A percentile compares a stretch with the other conserved stretches of the same genome.
These are phyloP conservation scores for Kuschelorhynchus macadamiae DNA, from an alignment of 2,888 invertebrate genomes.

Conservation along the genomic window DNA sequence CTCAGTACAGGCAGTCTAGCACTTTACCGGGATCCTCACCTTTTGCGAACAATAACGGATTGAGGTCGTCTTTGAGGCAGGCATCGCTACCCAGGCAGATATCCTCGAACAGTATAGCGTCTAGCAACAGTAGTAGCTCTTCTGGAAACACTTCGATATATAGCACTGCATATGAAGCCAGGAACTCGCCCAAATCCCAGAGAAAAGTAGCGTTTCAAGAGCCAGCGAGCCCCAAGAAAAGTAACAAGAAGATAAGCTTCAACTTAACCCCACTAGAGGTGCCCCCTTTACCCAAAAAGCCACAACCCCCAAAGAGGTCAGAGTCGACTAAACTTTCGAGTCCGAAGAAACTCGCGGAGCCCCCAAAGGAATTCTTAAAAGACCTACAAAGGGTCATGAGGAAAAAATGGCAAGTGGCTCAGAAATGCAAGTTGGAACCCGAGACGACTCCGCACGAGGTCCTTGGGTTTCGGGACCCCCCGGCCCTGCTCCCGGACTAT, in stretches of 20 bases:
- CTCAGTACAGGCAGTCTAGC: constrained; percentile 63
- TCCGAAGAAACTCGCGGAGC: constrained; percentile 83
- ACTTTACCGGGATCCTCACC: constrained; percentile 61
- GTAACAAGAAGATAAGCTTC: constrained; percentile 77
- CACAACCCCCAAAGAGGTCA: constrained; percentile 82
- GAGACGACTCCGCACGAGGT: constrained; percentile 94
- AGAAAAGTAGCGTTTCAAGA: constrained; percentile 77
- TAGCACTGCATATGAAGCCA: constrained; percentile 71
- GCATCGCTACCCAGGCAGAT: constrained; percentile 72
- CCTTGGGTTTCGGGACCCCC: constrained; percentile 89
- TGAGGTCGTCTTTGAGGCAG: constrained; percentile 65
- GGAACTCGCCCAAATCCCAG: constrained; percentile 71
- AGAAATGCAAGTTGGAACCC: constrained; percentile 90
- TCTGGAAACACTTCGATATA: constrained; percentile 61
- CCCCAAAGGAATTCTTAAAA: constrained; percentile 86
- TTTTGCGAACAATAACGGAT: constrained; percentile 60
- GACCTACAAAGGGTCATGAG: constrained; percentile 93
- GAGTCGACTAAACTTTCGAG: constrained; percentile 82
- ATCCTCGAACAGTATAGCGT: constrained; percentile 72
- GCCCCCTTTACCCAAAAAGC: constrained; percentile 77
- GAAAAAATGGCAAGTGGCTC: constrained; percentile 94
- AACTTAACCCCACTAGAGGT: constrained; percentile 72
- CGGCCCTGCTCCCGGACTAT: constrained; percentile 79
- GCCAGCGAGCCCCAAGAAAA: constrained; percentile 72
- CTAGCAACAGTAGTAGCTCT: constrained; percentile 69